These are phyloP conservation scores for Epirrita christyi DNA, from an alignment of 2,888 invertebrate species.

Conservation along the genomic window DNA sequence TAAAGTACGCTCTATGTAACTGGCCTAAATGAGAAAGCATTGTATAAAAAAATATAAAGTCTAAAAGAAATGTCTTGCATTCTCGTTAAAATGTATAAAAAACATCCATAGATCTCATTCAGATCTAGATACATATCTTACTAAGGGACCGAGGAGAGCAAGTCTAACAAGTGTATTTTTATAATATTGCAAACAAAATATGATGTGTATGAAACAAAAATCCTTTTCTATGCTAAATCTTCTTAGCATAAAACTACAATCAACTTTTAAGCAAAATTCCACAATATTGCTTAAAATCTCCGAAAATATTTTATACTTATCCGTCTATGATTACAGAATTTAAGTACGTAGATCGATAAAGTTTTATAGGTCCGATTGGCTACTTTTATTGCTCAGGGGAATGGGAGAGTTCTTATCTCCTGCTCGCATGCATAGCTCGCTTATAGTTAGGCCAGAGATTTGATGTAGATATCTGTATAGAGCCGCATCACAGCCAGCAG, in stretches of 20 bases:
- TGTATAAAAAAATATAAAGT: no score
- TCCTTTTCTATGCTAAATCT: no score
- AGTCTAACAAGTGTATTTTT: no score
- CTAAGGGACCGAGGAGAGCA: no score
- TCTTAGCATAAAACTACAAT: not conserved
- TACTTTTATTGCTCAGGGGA: conserved; percentile 61
- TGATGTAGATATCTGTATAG: conserved; percentile 40
- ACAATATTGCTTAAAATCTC: conserved; percentile 2
- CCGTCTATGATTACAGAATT: conserved; percentile 42
- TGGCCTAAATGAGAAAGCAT: no score
- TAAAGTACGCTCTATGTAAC: no score
- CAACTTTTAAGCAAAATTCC: not conserved
- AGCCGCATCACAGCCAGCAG: conserved; percentile 26
- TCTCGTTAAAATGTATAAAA: not conserved
- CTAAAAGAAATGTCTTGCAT: no score
- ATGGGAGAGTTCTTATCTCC: conserved; percentile 56
- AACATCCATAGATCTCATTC: not conserved
- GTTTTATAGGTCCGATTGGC: conserved; percentile 64
- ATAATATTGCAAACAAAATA: no score
- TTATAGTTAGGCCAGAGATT: conserved; percentile 39
- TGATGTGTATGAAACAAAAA: no score
- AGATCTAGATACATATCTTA: no score
- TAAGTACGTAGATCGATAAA: conserved; percentile 58
- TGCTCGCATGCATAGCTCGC: conserved; percentile 50
- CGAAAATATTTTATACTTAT: conserved; percentile 28